Evolutionary conservation across 2,888 invertebrate genomes (phyloP).

Genomic region (Alloscopus bannaensis): DNA sequence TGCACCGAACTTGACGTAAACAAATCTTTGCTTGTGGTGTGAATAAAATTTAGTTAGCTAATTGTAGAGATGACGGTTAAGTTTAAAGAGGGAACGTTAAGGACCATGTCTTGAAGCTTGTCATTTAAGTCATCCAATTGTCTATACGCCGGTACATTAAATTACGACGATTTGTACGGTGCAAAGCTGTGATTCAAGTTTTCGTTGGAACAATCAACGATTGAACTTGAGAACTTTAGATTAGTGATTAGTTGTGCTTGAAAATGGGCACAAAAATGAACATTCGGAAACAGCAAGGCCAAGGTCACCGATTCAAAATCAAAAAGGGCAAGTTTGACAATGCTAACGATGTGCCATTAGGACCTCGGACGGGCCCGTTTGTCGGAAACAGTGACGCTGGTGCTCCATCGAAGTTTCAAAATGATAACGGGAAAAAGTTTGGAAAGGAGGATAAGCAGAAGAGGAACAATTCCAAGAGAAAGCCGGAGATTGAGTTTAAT

Average conservation of each 20-base stretch:
- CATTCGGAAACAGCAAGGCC: constrained; percentile 19
- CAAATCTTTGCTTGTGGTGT: too few species aligned
- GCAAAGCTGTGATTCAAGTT: too few species aligned
- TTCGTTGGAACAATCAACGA: not conserved
- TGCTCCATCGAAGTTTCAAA: not conserved
- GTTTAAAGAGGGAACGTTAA: too few species aligned
- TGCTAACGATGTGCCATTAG: constrained; percentile 47
- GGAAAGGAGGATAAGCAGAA: constrained; percentile 30
- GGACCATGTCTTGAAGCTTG: too few species aligned
- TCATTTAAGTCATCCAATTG: too few species aligned
- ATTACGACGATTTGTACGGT: too few species aligned
- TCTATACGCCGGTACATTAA: too few species aligned
- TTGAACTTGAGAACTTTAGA: too few species aligned
- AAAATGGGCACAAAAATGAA: constrained; percentile 29
- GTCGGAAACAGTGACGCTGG: not conserved
- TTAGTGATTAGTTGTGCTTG: not conserved
- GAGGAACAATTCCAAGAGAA: constrained; percentile 23
- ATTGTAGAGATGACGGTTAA: too few species aligned
- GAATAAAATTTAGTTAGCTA: too few species aligned
- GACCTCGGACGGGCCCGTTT: constrained; percentile 20
- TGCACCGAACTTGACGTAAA: too few species aligned
- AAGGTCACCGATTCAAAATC: constrained; percentile 2
- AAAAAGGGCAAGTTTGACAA: constrained; percentile 21
- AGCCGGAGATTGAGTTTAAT: constrained; percentile 56
- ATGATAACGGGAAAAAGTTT: constrained; percentile 15